Conservation (phyloP, 2,888 invertebrate species). For the Xiphydria camelus region DNA sequence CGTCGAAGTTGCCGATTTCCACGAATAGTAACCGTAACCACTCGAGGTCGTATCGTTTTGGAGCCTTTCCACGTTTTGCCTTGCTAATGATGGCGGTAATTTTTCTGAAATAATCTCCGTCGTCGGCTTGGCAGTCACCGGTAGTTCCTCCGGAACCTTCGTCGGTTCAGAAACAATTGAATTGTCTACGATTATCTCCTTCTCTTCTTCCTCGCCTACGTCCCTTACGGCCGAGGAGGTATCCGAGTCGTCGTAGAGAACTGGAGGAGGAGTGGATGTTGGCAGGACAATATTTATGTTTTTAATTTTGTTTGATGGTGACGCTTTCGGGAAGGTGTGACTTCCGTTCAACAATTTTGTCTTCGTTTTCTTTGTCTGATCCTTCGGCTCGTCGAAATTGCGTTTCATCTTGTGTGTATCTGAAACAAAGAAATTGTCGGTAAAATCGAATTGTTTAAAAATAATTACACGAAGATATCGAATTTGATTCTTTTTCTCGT, state of each 20-base stretch:
- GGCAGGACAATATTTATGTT: slow-evolving; percentile 41
- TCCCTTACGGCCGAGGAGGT: not conserved
- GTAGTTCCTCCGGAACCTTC: not conserved
- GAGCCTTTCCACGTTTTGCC: too few species aligned
- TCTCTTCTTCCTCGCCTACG: not conserved
- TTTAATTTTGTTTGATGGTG: slow-evolving; percentile 38
- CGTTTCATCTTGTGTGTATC: not conserved
- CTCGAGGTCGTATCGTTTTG: too few species aligned
- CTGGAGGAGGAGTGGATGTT: too few species aligned
- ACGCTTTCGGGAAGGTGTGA: slow-evolving; percentile 40
- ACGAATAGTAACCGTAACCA: too few species aligned
- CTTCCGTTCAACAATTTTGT: too few species aligned
- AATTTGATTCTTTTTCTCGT: not conserved
- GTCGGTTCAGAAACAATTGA: not conserved
- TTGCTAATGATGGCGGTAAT: too few species aligned
- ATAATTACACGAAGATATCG: too few species aligned
- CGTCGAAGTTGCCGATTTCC: not conserved
- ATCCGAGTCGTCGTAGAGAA: too few species aligned
- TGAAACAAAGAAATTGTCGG: not conserved
- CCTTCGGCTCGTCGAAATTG: not conserved
- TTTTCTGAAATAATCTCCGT: not conserved
- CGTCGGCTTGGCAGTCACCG: not conserved
- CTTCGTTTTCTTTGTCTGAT: too few species aligned
- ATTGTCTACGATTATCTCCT: not conserved
- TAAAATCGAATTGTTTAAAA: too few species aligned